phyloP scores from a whole-genome alignment of 2,888 invertebrate species.

The Perizoma flavofasciatum region DNA sequence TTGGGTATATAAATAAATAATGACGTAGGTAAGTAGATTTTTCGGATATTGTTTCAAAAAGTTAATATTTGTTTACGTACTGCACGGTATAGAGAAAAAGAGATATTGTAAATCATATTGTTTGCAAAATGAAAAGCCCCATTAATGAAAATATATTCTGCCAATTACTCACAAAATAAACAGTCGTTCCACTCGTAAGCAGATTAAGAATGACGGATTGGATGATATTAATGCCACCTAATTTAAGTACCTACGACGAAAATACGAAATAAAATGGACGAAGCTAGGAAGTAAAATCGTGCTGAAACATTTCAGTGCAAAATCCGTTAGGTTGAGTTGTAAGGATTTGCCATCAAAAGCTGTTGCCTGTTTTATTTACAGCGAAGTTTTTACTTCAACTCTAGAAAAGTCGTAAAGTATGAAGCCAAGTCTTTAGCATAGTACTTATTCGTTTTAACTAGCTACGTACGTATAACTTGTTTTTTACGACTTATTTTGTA shows the following conservation, averaged over 20 bases:
- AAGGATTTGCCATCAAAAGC: background rate
- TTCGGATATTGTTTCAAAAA: too few relatives aligned
- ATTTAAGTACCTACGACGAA: conserved; percentile 21
- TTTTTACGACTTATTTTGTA: too few relatives aligned
- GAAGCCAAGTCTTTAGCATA: background rate
- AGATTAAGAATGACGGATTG: conserved; percentile 42
- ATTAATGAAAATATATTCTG: conserved; percentile 22
- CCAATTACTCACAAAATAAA: conserved; percentile 23
- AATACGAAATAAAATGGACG: conserved; percentile 25
- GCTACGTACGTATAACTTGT: too few relatives aligned
- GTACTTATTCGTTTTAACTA: background rate
- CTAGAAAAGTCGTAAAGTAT: background rate
- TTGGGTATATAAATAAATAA: too few relatives aligned
- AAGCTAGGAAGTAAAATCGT: conserved; percentile 15
- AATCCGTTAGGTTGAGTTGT: background rate
- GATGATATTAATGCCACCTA: conserved; percentile 30
- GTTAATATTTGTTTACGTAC: too few relatives aligned
- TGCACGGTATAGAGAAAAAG: too few relatives aligned
- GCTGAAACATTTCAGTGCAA: background rate
- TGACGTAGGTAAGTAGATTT: too few relatives aligned
- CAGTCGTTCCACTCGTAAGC: conserved; percentile 34
- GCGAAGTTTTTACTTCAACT: background rate
- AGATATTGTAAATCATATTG: background rate
- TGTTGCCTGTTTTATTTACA: background rate
- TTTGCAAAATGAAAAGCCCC: conserved; percentile 6